These are phyloP conservation scores for Dendrocincla fuliginosa DNA, from an alignment of 2,797 vertebrate genomes.

Conservation along the genomic window DNA sequence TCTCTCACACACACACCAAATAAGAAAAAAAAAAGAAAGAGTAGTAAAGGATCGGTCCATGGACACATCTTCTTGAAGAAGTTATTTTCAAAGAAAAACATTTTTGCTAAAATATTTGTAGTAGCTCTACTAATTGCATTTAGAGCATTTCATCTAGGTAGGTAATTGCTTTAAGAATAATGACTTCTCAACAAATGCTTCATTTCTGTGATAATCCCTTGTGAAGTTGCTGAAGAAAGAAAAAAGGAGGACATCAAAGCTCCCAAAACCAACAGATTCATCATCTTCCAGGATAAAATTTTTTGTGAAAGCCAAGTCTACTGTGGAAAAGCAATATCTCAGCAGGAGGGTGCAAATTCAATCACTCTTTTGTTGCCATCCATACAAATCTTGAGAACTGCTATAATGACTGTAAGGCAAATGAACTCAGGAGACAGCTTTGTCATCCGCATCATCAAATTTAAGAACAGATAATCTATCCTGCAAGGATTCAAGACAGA, in stretches of 20 bases:
- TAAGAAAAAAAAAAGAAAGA: background rate
- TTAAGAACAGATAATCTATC: background rate
- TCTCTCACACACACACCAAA: no score
- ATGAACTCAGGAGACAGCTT: background rate
- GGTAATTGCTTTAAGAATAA: background rate
- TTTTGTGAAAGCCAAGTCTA: background rate
- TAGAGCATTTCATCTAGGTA: background rate
- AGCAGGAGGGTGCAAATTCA: conserved; percentile 9
- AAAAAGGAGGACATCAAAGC: conserved; percentile 1
- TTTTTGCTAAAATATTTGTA: background rate
- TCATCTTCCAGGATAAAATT: background rate
- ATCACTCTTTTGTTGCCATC: background rate
- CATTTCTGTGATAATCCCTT: background rate
- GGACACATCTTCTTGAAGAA: background rate
- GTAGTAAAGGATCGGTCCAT: background rate
- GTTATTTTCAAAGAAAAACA: background rate
- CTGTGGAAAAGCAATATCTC: conserved; percentile 5
- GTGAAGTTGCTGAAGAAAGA: background rate
- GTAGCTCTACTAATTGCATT: background rate
- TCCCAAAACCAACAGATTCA: background rate
- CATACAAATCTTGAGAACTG: background rate
- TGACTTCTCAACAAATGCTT: background rate
- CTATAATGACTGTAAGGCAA: background rate
- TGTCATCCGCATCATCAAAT: background rate
- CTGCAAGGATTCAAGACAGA: background rate